These are phyloP conservation scores for Elysia crispata DNA, from an alignment of 2,888 invertebrate genomes.

Conservation along the genomic window DNA sequence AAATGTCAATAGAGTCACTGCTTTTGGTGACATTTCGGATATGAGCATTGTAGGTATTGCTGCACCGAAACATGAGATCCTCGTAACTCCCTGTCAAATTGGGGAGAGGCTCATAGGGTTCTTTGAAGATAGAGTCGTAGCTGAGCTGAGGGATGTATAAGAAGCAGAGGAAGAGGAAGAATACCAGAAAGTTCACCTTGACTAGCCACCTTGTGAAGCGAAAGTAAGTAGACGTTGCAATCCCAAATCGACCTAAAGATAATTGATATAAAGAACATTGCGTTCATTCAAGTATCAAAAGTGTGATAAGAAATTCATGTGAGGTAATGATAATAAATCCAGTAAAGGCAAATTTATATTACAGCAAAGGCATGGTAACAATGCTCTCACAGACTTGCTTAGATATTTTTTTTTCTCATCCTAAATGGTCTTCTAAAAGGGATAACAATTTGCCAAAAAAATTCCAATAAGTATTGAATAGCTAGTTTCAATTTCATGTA, in stretches of 20 bases:
- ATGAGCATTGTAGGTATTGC: constrained; percentile 57
- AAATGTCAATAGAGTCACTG: constrained; percentile 39
- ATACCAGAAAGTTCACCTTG: constrained; percentile 84
- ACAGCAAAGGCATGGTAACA: too few relatives aligned
- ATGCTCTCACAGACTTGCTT: too few relatives aligned
- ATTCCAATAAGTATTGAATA: too few relatives aligned
- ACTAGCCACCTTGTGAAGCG: constrained; percentile 91
- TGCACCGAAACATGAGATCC: constrained; percentile 54
- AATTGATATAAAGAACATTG: background rate
- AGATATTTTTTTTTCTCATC: too few relatives aligned
- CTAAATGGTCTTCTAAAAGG: too few relatives aligned
- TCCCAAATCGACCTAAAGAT: constrained; percentile 73
- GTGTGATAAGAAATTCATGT: background rate
- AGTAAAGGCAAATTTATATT: too few relatives aligned
- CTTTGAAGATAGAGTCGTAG: constrained; percentile 71
- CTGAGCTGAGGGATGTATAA: constrained; percentile 77
- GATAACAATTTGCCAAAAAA: too few relatives aligned
- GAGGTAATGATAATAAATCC: too few relatives aligned
- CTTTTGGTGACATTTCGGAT: constrained; percentile 36
- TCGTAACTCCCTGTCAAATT: constrained; percentile 41
- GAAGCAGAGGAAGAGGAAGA: constrained; percentile 80
- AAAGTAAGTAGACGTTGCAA: constrained; percentile 83
- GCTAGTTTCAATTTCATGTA: too few relatives aligned
- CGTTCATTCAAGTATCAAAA: background rate
- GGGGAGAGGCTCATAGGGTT: background rate